Conservation (phyloP, 1,140 invertebrate genomes). For the Ceratosolen solmsi region DNA sequence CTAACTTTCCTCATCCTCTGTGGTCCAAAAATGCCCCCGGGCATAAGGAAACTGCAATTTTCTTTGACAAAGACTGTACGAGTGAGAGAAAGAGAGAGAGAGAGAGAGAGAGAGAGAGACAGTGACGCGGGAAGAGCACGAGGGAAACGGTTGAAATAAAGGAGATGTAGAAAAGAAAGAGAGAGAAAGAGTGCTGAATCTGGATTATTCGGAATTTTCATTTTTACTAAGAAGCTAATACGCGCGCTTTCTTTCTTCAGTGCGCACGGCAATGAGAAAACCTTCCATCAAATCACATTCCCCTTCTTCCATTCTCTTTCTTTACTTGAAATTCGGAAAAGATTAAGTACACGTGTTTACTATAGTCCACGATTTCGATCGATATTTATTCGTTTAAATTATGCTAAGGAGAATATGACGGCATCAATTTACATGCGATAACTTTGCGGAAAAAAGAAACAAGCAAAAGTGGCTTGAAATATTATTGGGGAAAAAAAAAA, state of each 20-base stretch:
- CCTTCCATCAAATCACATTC: too few relatives aligned
- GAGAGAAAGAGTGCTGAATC: neutral
- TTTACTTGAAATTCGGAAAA: too few relatives aligned
- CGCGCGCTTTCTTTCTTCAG: neutral
- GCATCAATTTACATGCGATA: too few relatives aligned
- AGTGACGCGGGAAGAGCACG: too few relatives aligned
- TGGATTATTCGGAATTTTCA: neutral
- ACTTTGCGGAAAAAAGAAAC: too few relatives aligned
- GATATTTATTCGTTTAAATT: too few relatives aligned
- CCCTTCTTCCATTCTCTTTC: neutral
- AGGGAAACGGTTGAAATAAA: neutral
- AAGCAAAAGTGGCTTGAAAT: too few relatives aligned
- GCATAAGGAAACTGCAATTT: slow-evolving; percentile 8
- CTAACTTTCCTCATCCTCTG: neutral
- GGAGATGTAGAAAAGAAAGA: neutral
- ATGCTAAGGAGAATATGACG: too few relatives aligned
- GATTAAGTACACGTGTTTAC: too few relatives aligned
- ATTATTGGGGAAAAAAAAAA: too few relatives aligned
- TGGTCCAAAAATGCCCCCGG: neutral
- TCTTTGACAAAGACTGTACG: neutral
- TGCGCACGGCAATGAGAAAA: too few relatives aligned
- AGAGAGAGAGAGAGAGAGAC: neutral
- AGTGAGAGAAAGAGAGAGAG: neutral
- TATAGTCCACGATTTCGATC: too few relatives aligned
- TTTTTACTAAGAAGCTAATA: slow-evolving; percentile 11